Evolutionary conservation across 2,888 invertebrate species (phyloP), one percentile per base, ranked within the genome.

Genomic region (Lepidochitona cinerea): DNA sequence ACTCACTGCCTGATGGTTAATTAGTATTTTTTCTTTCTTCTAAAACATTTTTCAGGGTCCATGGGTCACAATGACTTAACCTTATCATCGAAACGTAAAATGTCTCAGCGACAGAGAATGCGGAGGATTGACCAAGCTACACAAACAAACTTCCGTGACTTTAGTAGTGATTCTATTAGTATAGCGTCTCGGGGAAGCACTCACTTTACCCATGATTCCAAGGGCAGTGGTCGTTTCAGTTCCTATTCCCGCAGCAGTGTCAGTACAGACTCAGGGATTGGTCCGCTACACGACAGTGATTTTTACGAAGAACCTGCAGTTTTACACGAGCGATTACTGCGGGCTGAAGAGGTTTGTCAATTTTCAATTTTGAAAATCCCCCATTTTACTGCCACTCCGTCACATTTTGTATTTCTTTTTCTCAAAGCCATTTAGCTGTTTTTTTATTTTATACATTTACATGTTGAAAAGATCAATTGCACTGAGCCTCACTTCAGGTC

Each of bases 271-370:
- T 26, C 72, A 23, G 41, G 69, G 23, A 65, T 53, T 18, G 69
- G 69, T 36, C 68, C 29, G n/a, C 29, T 23, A 12, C 37, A 14
- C 6, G 85, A 85, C 7, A 85, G 83, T 18, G 86, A 87, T 54
- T 86, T 82, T 73, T 87, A 85, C 59, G 85, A 87, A 72, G 88
- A 86, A 59, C 84, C 83, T 53, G 75, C 83, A 32, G 77, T 85
- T 68, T 78, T 89, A n/a, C 87, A 87, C 74, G 87, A 87, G 65
- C 78, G 87, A 53, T 72, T 88, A 66, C 72, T 85, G 59, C 85
- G 85, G 73, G 84, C 88, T 49, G 88, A 89, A 78, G 88, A 89
- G 84, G 89, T 89, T 71, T 59, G 80, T 68, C n/a, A n/a, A n/a
- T n/a, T n/a, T n/a, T n/a, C n/a, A n/a, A n/a, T n/a, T n/a, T n/a